Base-by-base conservation (phyloP, 2,113 vertebrate species). In the Rhombomys opimus region DNA sequence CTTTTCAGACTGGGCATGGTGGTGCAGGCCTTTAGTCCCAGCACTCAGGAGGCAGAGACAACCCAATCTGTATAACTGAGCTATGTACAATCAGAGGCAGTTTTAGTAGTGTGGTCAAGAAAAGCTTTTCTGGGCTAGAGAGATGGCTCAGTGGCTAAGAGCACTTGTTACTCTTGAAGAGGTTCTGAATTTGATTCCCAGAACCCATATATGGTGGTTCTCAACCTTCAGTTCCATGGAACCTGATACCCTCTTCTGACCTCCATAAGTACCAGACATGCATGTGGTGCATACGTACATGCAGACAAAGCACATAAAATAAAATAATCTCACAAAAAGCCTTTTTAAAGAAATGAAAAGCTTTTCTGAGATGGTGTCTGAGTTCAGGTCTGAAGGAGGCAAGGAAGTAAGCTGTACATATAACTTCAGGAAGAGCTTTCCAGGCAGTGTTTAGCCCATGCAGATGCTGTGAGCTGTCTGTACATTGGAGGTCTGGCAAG, bases 341-440 rank as follows among this genome's bases (percentile, higher is more conserved):
- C 57, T 35, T 57, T 81, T 22, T 81, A 35, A 81, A 81, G 35
- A 27, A 84, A 84, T 27, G 17, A 61, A 63, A 85, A 85, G 54
- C 59, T 95, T 96, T 96, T 57, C 41, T 80, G 54, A 95, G n/a
- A 61, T 93, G 52, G 41, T 27, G n/a, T 25, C 68, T 77, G 82
- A 90, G 84, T 32, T 12, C 17, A 95, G 70, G 80, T 35, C 76
- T 91, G 52, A 89, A 89, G 67, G 54, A 92, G 27, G 14, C 0
- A 1, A 93, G 41, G 52, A 76, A 96, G 57, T 25, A 7, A 89
- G 88, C 63, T 57, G 92, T 18, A 14, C 41, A 75, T 84, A 38
- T 63, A 65, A 65, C 54, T 87, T 81, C 41, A 96, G 81, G 52
- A 90, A 87, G 52, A 80, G 23, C 46, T 91, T 96, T 89, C 35